Base-by-base conservation (phyloP, 2,113 vertebrate species). In the Diglossa brunneiventris region DNA sequence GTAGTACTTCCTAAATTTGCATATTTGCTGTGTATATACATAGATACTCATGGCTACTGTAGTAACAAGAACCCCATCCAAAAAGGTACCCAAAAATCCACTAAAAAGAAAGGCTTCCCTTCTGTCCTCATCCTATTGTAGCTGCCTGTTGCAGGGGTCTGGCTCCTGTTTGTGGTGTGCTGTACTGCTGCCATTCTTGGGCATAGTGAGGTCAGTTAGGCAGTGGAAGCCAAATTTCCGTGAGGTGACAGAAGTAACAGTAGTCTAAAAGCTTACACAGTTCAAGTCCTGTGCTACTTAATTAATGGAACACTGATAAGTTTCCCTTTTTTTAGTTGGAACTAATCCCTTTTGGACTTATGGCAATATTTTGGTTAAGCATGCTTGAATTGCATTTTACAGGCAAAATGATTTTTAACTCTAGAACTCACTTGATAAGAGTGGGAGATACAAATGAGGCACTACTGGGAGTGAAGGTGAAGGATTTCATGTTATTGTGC, bases 111-210 rank as follows among this genome's bases (percentile, higher is more conserved):
- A 46, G 79, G 68, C 72, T 95, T 96, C 85, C 59, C 39, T 90
- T 94, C 82, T 97, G 87, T 94, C 90, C 47, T 91, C 76, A 90
- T 86, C 90, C 64, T 95, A 0, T 80, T 91, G 82, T 86, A 87
- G 79, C 87, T 92, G 84, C 91, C 79, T 94, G 7, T 95, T 90
- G 67, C 87, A 95, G 87, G 89, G 87, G 20, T 94, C 94, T 95
- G 95, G 85, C 85, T 91, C 87, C 90, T 92, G 27, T 90, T 73
- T 86, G 91, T 96, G 93, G 59, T 86, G 72, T 67, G 82, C 78
- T 94, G 75, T 92, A 70, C 2, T 69, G 89, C 84, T 95, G 90
- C 87, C 74, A 44, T 95, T 82, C 85, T 97, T 94, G 90, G 87
- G 85, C 90, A 81, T 59, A 61, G 72, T 91, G 79, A 91, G 75